Conservation (phyloP, 92 coral and sea anemone species). For the Porites lobata region DNA sequence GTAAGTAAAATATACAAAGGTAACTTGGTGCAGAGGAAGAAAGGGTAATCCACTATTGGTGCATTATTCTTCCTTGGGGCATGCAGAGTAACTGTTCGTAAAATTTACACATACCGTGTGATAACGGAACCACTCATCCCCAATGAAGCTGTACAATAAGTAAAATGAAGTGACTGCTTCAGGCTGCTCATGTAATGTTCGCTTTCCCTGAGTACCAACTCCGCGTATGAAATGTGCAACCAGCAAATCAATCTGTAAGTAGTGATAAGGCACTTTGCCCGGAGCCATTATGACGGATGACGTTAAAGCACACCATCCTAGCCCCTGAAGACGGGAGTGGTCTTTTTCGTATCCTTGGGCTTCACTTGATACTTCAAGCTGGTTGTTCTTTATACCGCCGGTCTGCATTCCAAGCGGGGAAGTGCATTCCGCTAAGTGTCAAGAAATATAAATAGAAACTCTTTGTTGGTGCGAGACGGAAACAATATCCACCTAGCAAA, state of each 20-base stretch:
- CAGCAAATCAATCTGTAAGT: conserved; percentile 13
- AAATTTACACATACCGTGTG: conserved; percentile 14
- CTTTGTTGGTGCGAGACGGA: too few species aligned
- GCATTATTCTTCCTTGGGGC: too few species aligned
- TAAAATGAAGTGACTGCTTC: conserved; percentile 29
- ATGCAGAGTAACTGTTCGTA: too few species aligned
- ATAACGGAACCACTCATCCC: conserved; percentile 25
- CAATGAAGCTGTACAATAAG: conserved; percentile 5
- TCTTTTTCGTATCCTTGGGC: too few species aligned
- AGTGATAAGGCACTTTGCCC: not conserved
- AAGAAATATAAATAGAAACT: too few species aligned
- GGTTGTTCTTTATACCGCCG: conserved; percentile 5
- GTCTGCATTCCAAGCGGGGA: conserved; percentile 29
- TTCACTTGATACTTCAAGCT: conserved; percentile 35
- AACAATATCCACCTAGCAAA: too few species aligned
- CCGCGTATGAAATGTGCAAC: not conserved
- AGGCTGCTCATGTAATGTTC: not conserved
- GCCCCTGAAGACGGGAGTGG: too few species aligned
- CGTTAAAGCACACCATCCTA: conserved; percentile 31
- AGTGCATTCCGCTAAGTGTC: not conserved
- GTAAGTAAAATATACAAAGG: too few species aligned
- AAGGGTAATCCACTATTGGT: too few species aligned
- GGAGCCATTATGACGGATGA: too few species aligned
- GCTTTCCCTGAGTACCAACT: conserved; percentile 25
- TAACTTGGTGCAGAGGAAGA: too few species aligned